Percentiles rank a stretch among this genome's conserved stretches.
Conservation (phyloP, 2,797 vertebrate species). For the Sylvia borin region DNA sequence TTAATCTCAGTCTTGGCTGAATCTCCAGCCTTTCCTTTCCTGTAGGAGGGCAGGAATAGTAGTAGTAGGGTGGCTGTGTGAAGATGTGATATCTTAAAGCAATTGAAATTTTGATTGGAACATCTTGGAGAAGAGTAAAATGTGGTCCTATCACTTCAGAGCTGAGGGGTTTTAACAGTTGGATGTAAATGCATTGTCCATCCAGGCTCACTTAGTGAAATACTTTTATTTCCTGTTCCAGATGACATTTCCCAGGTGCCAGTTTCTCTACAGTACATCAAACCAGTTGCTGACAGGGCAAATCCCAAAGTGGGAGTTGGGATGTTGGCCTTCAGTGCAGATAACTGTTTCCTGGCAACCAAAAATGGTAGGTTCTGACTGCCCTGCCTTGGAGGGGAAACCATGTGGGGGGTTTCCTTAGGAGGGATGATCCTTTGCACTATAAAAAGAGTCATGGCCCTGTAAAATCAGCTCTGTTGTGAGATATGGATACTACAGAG, state of each 20-base stretch:
- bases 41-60: not conserved
- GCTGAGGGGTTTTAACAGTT: not conserved
- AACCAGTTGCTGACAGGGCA: conserved; percentile 89
- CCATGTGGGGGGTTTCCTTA: not conserved
- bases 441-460: not conserved
- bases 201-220: not conserved
- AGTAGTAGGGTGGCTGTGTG: not conserved
- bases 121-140: not conserved
- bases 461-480: not conserved
- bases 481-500: not conserved
- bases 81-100: not conserved
- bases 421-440: not conserved
- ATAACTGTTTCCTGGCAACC: conserved; percentile 92
- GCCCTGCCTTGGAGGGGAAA: not conserved
- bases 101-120: not conserved
- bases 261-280: conserved; percentile 83
- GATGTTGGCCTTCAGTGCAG: conserved; percentile 88
- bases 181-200: not conserved
- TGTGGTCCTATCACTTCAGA: not conserved
- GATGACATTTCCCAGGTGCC: conserved; percentile 86
- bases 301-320: conserved; percentile 94
- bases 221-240: conserved; percentile 63
- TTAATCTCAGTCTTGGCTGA: not conserved
- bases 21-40: not conserved
- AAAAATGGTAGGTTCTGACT: conserved; percentile 83